phyloP scores from a whole-genome alignment of 2,888 invertebrate species.

The Lasioglossum villosulum region DNA sequence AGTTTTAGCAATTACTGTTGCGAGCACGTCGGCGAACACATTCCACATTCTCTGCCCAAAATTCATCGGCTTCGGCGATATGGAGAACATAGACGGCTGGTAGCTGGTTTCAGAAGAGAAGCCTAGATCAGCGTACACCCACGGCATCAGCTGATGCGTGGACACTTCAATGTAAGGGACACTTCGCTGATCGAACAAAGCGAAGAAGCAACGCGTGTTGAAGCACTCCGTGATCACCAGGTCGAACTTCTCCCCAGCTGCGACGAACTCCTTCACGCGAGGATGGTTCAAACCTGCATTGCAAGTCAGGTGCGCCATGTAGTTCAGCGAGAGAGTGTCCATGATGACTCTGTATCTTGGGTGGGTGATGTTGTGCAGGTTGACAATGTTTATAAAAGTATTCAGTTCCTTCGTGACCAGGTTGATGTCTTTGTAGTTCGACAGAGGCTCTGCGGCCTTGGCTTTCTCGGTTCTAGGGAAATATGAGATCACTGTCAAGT shows the following conservation, averaged over 20 bases:
- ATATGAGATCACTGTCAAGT: conserved; percentile 89
- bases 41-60: conserved; percentile 85
- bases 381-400: conserved; percentile 68
- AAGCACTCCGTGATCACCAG: conserved; percentile 90
- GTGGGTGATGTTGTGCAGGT: conserved; percentile 56
- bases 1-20: conserved; percentile 74
- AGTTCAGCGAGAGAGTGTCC: conserved; percentile 66
- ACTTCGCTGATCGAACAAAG: conserved; percentile 87
- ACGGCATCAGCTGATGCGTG: conserved; percentile 85
- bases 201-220: conserved; percentile 90
- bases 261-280: conserved; percentile 74
- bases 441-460: conserved; percentile 82
- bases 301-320: conserved; percentile 83
- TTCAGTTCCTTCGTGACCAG: conserved; percentile 81
- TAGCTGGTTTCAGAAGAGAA: conserved; percentile 87
- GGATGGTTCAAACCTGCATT: conserved; percentile 81
- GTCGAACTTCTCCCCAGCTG: conserved; percentile 86
- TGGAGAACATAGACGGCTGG: conserved; percentile 86
- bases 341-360: rapidly evolving
- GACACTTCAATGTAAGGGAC: conserved; percentile 87
- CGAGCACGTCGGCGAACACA: conserved; percentile 78
- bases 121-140: conserved; percentile 86
- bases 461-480: conserved; percentile 84
- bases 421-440: conserved; percentile 87
- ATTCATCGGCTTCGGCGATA: conserved; percentile 84